Conservation (phyloP, 2,113 vertebrate genomes). For the Notarius quadriscutis region DNA sequence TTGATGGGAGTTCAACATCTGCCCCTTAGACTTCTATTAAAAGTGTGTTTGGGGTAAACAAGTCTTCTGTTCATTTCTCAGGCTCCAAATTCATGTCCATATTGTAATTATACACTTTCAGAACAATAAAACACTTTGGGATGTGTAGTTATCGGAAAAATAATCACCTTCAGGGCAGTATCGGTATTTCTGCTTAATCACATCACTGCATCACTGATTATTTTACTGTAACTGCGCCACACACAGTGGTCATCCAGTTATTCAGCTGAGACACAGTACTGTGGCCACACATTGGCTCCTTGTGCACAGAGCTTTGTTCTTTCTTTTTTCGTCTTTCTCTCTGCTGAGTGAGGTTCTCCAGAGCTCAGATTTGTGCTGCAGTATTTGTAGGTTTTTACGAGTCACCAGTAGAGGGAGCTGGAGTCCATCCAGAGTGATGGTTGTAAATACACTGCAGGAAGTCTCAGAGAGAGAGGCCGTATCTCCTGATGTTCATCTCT, state of each 20-base stretch:
- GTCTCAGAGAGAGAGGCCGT: not conserved
- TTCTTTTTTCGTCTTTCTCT: not conserved
- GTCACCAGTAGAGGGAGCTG: slow-evolving; percentile 70
- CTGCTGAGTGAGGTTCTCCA: no score
- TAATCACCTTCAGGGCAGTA: not conserved
- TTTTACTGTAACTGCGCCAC: not conserved
- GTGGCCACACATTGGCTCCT: not conserved
- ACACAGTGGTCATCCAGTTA: not conserved
- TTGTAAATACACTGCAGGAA: slow-evolving; percentile 21
- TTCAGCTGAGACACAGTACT: not conserved
- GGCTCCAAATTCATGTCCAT: no score
- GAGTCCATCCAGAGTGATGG: slow-evolving; percentile 56
- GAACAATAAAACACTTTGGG: not conserved
- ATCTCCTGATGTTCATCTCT: slow-evolving; percentile 29
- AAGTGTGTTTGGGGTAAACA: not conserved
- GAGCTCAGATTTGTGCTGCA: slow-evolving; percentile 18
- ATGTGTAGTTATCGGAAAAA: no score
- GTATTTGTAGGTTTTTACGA: not conserved
- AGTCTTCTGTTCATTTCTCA: not conserved
- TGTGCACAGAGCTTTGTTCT: not conserved
- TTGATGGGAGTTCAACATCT: not conserved
- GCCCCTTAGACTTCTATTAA: not conserved
- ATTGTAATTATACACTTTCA: no score
- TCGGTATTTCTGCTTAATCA: not conserved
- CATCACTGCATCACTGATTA: not conserved